A percentile compares a stretch with the other conserved stretches of the same genome.
Evolutionary conservation across 2,797 vertebrate species (phyloP).

Genomic region (Coracias cyanogaster): DNA sequence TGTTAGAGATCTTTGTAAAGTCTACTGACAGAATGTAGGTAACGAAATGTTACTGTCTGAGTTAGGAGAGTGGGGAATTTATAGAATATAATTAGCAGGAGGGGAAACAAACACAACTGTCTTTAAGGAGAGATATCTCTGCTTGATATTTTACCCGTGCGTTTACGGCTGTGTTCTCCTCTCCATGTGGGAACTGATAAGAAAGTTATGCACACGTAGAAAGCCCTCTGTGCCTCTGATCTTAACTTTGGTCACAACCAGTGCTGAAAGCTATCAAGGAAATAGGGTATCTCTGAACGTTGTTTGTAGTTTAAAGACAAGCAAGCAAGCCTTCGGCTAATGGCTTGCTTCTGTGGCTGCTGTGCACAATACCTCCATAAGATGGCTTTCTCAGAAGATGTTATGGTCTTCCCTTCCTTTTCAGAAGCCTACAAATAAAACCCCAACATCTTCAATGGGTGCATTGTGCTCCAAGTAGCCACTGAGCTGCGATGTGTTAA

Average conservation of each 20-base stretch:
- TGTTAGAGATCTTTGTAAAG: constrained; percentile 74
- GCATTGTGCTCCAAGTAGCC: background rate
- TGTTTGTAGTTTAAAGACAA: background rate
- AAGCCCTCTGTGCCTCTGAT: background rate
- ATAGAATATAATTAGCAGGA: constrained; percentile 70
- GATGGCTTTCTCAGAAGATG: background rate
- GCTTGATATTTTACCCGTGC: background rate
- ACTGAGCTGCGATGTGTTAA: background rate
- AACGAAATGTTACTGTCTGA: constrained; percentile 61
- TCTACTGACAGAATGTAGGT: constrained; percentile 69
- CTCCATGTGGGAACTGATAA: background rate
- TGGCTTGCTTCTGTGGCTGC: background rate
- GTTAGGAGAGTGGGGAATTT: constrained; percentile 54
- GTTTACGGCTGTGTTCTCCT: background rate
- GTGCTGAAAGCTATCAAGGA: constrained; percentile 25
- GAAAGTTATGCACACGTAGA: background rate
- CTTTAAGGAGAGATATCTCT: constrained; percentile 63
- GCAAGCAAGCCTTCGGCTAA: background rate
- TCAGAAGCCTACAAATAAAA: background rate
- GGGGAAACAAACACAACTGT: constrained; percentile 52
- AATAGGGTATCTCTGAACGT: background rate
- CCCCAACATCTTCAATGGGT: background rate
- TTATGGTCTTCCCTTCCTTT: background rate
- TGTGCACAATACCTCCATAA: background rate
- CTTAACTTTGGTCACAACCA: background rate